Evolutionary conservation across 23 tunicate genomes (phyloP).

Genomic region (Phallusia fumigata): DNA sequence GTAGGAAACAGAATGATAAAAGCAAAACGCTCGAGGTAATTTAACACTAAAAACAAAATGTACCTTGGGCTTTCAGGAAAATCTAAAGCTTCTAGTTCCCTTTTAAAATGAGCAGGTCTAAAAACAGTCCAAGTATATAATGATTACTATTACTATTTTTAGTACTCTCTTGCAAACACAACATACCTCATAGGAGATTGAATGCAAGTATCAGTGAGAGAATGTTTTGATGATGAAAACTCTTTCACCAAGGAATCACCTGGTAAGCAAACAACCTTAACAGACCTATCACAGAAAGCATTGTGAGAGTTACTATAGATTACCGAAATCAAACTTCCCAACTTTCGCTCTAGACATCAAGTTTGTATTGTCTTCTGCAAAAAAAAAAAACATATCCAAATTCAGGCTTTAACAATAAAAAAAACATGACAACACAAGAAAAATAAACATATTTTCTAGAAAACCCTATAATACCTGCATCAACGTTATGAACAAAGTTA

Average conservation of each 20-base stretch:
- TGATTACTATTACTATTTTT: too few relatives aligned
- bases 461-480: too few relatives aligned
- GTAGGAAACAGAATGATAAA: too few relatives aligned
- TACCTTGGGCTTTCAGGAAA: slow-evolving; percentile 11
- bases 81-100: not conserved
- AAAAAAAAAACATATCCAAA: not conserved
- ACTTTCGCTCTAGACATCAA: not conserved
- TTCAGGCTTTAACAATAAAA: not conserved
- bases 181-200: not conserved
- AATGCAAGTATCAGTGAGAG: not conserved
- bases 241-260: not conserved
- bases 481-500: too few relatives aligned
- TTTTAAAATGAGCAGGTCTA: not conserved
- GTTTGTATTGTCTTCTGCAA: not conserved
- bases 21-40: too few relatives aligned
- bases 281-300: not conserved
- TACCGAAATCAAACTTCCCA: not conserved
- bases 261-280: too few relatives aligned
- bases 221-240: not conserved
- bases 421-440: not conserved
- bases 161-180: not conserved
- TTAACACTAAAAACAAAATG: too few relatives aligned
- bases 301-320: not conserved
- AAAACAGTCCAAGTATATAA: not conserved
- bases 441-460: too few relatives aligned